Evolutionary conservation across 2,888 invertebrate species (phyloP), one percentile per base, ranked within the genome.

Genomic region (Drosophila quinaria): DNA sequence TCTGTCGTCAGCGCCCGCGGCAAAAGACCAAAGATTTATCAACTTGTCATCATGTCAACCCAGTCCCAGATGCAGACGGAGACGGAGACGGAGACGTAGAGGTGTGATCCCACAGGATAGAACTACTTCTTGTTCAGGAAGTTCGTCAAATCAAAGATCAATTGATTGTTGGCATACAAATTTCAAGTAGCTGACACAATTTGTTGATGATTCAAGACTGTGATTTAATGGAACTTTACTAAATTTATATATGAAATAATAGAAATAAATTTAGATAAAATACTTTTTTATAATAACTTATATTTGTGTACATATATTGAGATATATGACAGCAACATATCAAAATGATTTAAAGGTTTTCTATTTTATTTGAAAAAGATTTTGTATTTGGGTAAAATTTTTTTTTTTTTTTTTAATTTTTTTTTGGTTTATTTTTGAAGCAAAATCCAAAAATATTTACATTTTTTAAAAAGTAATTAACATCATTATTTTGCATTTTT

Each of bases 21-120:
- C 73, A 33, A 78, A 82, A 86, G 71, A 85, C 75, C 80, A 85
- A 82, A 68, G 75, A 83, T 71, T 80, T 64, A 54, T 73, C 78
- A 80, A 78, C 75, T 66, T 81, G 81, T 80, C 86, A 78, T 42
- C 64, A 59, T 71, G 85, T 67, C 63, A 73, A 42, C n/a, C 42
- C 31, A 19, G 11, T 54, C 54, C 2, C n/a, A 39, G 29, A 46
- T 60, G 52, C 19, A 35, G 22, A 4, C 9, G 1, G 11, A 17
- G 17, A 4, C 6, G 25, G 25, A 25, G 25, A 5, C 5, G 19
- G 8, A 8, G 8, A 29, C 8, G 29, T 0, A 44, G 29, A 64
- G 72, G 61, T 74, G 69, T 74, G 51, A 54, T 15, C 35, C 46
- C 25, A 33, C 59, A 55, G 58, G 59, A 55, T 50, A 58, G 35